phyloP scores from a whole-genome alignment of 2,113 vertebrate species.

The Poeciliopsis prolifica region DNA sequence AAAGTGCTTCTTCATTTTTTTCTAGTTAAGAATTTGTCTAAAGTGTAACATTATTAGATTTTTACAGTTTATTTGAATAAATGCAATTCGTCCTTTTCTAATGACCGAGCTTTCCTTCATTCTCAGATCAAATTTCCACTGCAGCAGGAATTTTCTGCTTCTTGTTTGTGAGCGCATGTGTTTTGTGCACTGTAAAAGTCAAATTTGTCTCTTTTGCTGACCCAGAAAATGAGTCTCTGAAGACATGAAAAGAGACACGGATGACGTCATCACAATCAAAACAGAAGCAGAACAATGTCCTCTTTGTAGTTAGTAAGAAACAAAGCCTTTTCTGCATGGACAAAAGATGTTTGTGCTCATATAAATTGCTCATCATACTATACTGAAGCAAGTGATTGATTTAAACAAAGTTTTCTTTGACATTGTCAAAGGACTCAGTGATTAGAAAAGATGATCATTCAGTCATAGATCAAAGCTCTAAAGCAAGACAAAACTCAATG shows the following conservation, averaged over 20 bases:
- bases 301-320: slow-evolving; percentile 44
- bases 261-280: slow-evolving; percentile 41
- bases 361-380: neutral
- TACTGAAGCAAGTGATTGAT: neutral
- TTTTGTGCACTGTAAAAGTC: neutral
- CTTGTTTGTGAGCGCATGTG: neutral
- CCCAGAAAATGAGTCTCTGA: slow-evolving; percentile 17
- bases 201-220: slow-evolving; percentile 29
- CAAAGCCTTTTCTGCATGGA: slow-evolving; percentile 24
- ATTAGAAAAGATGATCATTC: neutral
- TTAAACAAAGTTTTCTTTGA: neutral
- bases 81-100: neutral
- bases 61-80: neutral
- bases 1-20: neutral
- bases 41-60: neutral
- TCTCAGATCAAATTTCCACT: neutral
- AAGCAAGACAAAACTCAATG: neutral
- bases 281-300: slow-evolving; percentile 50
- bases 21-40: neutral
- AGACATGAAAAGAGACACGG: slow-evolving; percentile 30
- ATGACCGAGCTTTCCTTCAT: neutral
- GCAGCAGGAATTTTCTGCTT: neutral
- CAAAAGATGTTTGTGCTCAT: slow-evolving; percentile 19
- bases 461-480: neutral
- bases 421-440: neutral